A percentile compares a stretch with the other conserved stretches of the same genome.
Evolutionary conservation across 2,113 vertebrate species (phyloP).

Genomic region (Forbesichthys papilliferus): DNA sequence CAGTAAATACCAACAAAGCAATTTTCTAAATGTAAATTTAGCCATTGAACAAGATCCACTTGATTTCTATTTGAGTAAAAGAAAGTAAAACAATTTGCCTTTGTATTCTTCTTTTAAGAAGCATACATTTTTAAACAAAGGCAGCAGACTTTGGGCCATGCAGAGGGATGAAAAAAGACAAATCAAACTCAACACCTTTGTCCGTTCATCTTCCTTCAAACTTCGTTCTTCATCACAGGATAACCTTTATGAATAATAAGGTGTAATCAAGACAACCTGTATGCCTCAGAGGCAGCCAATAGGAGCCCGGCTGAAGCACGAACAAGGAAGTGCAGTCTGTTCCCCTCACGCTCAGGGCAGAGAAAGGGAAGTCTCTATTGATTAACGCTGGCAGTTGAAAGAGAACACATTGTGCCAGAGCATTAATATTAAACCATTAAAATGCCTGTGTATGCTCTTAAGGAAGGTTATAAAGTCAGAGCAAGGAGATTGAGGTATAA

Average conservation of each 20-base stretch:
- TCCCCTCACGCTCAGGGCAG: slow-evolving; percentile 35
- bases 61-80: no score
- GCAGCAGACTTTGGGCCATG: no score
- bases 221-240: slow-evolving; percentile 37
- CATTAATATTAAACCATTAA: slow-evolving; percentile 69
- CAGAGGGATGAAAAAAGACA: background rate
- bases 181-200: slow-evolving; percentile 12
- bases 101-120: no score
- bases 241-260: slow-evolving; percentile 73
- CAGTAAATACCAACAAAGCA: no score
- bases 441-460: slow-evolving; percentile 55
- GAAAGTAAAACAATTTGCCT: no score
- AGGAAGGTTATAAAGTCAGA: slow-evolving; percentile 50
- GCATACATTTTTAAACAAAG: no score
- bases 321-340: slow-evolving; percentile 47
- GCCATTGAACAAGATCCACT: no score
- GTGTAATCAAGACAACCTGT: slow-evolving; percentile 53
- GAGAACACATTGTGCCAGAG: slow-evolving; percentile 52
- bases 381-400: slow-evolving; percentile 64
- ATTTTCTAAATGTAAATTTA: no score
- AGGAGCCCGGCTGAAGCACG: slow-evolving; percentile 39
- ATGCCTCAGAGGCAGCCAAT: slow-evolving; percentile 43
- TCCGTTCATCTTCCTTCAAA: slow-evolving; percentile 29
- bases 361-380: slow-evolving; percentile 41
- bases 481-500: slow-evolving; percentile 42